Evolutionary conservation across 2,888 invertebrate genomes (phyloP).

Genomic region (Drosophila atripex): DNA sequence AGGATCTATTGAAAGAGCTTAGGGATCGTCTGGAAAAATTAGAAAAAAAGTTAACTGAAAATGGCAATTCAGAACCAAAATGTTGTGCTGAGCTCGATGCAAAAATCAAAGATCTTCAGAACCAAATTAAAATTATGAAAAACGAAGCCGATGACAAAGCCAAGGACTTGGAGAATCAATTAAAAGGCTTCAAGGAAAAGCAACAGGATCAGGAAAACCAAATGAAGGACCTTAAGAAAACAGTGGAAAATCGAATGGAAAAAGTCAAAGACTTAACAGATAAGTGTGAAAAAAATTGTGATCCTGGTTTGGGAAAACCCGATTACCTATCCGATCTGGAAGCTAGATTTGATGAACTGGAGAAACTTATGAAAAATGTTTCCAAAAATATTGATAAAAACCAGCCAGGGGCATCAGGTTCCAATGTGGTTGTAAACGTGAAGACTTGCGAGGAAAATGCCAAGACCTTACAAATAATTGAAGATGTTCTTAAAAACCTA

Average conservation of each 20-base stretch:
- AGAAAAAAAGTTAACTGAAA: conserved; percentile 9
- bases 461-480: background rate
- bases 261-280: background rate
- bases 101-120: conserved; percentile 11
- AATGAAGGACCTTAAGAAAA: background rate
- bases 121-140: background rate
- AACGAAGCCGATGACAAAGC: background rate
- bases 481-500: background rate
- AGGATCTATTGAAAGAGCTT: conserved; percentile 4
- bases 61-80: background rate
- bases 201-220: conserved; percentile 23
- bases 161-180: conserved; percentile 7
- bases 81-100: conserved; percentile 39
- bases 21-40: conserved; percentile 9
- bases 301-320: background rate
- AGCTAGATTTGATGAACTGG: conserved; percentile 14
- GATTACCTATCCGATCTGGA: background rate
- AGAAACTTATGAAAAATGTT: conserved; percentile 12
- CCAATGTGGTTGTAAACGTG: background rate
- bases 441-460: background rate
- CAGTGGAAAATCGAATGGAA: background rate
- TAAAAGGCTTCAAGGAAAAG: conserved; percentile 13
- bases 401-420: background rate
- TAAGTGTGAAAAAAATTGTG: conserved; percentile 21
- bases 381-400: background rate